Base-by-base conservation (phyloP, 2,888 invertebrate species). In the Pollenia labialis region DNA sequence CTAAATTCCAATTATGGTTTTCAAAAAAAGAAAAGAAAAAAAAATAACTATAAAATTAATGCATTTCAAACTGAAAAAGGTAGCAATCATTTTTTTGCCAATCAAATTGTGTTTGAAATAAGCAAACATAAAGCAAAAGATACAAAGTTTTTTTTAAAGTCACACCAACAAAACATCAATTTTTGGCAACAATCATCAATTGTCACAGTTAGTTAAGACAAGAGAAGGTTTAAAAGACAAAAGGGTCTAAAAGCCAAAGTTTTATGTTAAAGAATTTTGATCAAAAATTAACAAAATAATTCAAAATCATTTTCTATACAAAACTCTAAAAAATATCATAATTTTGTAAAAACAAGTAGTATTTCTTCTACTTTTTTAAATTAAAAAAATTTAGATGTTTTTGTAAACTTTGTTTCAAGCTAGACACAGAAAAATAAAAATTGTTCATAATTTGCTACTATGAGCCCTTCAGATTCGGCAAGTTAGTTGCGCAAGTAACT, bases 101-200 rank as follows among this genome's bases (percentile, higher is more conserved):
- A 62, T 69, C 71, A 54, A 71, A 80, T 50, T 58, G 44, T 23
- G n/a, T 62, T 32, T 4, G 14, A 75, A 75, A 16, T 75, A 52
- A 66, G 12, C 4, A 42, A 48, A 10, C 16, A 48, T 44, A 50
- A 83, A 54, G 50, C 16, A 4, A 10, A 52, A 56, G 18, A 54
- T 11, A 11, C 3, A 32, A 0, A 32, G 32, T 32, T 32, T 32
- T 32, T 62, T 44, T 75, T 23, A 18, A 42, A 64, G 52, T 76
- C 66, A 81, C 81, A 72, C 77, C 72, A 81, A 81, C 44, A 60
- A 18, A 81, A 66, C 74, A 74, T 74, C 42, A 74, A 69, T 76
- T 79, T 77, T 76, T 14, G 71, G 77, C 68, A 79, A 79, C 54
- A 32, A 85, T 82, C 79, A 82, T 85, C 81, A 85, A 82, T 79